Evolutionary conservation across 2,888 invertebrate genomes (phyloP).

Genomic region (Parthenolecanium corni): DNA sequence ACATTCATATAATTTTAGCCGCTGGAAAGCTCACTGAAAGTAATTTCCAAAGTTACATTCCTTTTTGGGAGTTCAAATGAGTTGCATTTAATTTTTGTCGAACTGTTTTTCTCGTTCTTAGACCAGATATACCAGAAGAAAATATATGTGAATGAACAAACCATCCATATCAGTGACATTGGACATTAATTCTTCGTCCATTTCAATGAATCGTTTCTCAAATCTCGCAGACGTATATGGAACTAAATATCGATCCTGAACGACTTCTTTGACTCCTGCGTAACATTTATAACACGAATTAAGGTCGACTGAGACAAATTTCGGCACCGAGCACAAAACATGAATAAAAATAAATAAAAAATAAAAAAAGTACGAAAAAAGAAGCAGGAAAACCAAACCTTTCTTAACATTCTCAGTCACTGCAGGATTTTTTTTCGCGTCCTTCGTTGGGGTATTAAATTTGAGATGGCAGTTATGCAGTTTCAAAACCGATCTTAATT

Average conservation of each 20-base stretch:
- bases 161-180: constrained; percentile 62
- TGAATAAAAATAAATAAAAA: neutral
- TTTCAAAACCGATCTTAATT: constrained; percentile 4
- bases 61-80: too few relatives aligned
- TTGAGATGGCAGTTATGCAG: constrained; percentile 19
- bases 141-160: constrained; percentile 35
- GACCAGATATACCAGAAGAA: too few relatives aligned
- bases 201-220: constrained; percentile 54
- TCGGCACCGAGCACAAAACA: neutral
- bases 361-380: neutral
- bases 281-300: neutral
- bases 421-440: neutral
- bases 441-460: neutral
- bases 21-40: too few relatives aligned
- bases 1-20: too few relatives aligned
- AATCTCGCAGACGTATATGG: constrained; percentile 48
- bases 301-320: neutral
- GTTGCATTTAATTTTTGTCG: too few relatives aligned
- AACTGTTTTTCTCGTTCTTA: too few relatives aligned
- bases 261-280: neutral
- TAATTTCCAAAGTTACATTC: constrained; percentile 23
- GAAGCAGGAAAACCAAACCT: neutral
- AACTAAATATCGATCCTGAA: constrained; percentile 17
- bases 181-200: constrained; percentile 58
- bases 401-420: neutral